phyloP scores from a whole-genome alignment of 1,140 invertebrate species.

The Cotesia glomerata region DNA sequence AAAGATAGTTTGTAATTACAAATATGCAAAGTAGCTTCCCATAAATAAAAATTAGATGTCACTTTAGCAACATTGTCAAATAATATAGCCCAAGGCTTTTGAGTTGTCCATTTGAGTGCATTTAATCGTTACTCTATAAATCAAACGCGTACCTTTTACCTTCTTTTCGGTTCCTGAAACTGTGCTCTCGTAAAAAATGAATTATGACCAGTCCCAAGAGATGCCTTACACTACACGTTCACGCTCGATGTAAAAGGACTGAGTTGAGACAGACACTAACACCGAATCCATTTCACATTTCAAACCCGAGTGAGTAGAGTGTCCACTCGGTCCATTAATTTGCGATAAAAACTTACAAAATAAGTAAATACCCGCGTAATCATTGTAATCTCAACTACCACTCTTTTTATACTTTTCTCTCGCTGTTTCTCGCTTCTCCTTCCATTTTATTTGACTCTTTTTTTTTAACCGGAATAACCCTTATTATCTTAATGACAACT shows the following conservation, averaged over 20 bases:
- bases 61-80: slow-evolving; percentile 31
- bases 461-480: not conserved
- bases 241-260: slow-evolving; percentile 8
- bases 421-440: too few relatives aligned
- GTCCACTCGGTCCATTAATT: slow-evolving; percentile 26
- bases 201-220: slow-evolving; percentile 32
- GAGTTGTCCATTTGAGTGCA: slow-evolving; percentile 30
- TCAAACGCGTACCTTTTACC: slow-evolving; percentile 24
- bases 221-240: slow-evolving; percentile 15
- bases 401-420: not conserved
- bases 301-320: slow-evolving; percentile 11
- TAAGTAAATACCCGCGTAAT: slow-evolving; percentile 8
- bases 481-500: not conserved
- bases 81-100: not conserved
- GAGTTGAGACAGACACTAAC: not conserved
- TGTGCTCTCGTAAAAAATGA: slow-evolving; percentile 39
- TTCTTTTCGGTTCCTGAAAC: slow-evolving; percentile 34
- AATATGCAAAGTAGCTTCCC: too few relatives aligned
- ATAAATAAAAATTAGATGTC: too few relatives aligned
- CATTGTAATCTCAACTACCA: not conserved
- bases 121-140: slow-evolving; percentile 40
- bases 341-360: slow-evolving; percentile 3
- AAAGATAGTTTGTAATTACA: not conserved
- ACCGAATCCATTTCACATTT: not conserved
- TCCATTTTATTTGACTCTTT: too few relatives aligned